phyloP scores from a whole-genome alignment of 2,888 invertebrate species.

The Hydroisotoma schaefferi region DNA sequence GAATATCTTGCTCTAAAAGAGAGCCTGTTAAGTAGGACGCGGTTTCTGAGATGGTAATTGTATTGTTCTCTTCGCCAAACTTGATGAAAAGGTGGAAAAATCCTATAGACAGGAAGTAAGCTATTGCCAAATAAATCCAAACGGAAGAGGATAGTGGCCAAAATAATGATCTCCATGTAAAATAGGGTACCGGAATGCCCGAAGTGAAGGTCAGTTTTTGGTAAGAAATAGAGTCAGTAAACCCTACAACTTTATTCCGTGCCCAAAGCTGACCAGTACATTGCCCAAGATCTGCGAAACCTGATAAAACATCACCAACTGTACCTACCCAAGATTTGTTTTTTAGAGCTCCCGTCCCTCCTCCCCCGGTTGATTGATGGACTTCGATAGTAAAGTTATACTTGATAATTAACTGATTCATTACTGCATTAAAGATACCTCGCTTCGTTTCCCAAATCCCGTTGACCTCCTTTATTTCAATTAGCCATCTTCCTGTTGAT shows the following conservation, averaged over 20 bases:
- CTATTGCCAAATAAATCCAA: too few species aligned
- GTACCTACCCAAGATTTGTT: conserved; percentile 36
- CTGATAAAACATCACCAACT: conserved; percentile 26
- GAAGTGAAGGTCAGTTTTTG: conserved; percentile 31
- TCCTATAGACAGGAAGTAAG: too few species aligned
- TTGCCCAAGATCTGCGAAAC: conserved; percentile 24
- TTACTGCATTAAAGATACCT: conserved; percentile 22
- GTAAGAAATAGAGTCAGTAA: conserved; percentile 26
- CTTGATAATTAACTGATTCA: conserved; percentile 16
- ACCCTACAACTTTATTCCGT: conserved; percentile 23
- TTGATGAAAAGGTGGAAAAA: too few species aligned
- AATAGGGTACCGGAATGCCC: conserved; percentile 18
- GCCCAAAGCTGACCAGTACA: conserved; percentile 20
- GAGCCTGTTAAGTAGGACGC: not conserved
- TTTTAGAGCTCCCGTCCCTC: conserved; percentile 24
- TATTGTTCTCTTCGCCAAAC: too few species aligned
- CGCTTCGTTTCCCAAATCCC: conserved; percentile 16
- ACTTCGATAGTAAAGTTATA: conserved; percentile 27
- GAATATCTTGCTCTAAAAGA: not conserved
- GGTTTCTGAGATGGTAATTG: too few species aligned
- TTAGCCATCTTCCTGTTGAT: conserved; percentile 20
- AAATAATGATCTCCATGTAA: conserved; percentile 36
- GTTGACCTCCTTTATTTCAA: conserved; percentile 19
- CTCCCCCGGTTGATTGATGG: conserved; percentile 26
- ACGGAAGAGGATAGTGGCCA: conserved; percentile 13